These are phyloP conservation scores for Lepidurus apus DNA, from an alignment of 1,140 invertebrate genomes.

Conservation along the genomic window DNA sequence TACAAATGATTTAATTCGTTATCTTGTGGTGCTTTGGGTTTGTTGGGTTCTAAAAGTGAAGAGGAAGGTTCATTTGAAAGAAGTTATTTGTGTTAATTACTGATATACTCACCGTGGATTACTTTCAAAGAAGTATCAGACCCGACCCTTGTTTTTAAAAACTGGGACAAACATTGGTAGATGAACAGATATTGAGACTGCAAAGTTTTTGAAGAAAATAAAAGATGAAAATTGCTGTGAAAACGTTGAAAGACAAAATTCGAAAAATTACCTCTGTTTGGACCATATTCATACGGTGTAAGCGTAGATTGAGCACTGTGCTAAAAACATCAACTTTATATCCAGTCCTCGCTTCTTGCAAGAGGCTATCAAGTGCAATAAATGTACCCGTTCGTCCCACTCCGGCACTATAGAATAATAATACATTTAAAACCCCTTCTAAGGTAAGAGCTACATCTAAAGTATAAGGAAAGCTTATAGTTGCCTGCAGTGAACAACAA, in stretches of 20 bases:
- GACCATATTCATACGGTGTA: constrained; percentile 46
- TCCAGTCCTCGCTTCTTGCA: constrained; percentile 52
- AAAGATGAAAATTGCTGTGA: neutral
- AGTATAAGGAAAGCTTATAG: constrained; percentile 2
- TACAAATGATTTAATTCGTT: too few relatives aligned
- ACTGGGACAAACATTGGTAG: constrained; percentile 42
- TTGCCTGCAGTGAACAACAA: constrained; percentile 28
- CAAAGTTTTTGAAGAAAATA: constrained; percentile 34
- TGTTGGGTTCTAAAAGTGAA: too few relatives aligned
- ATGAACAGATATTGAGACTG: constrained; percentile 54
- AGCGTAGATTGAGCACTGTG: constrained; percentile 44
- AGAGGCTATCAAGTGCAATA: constrained; percentile 87
- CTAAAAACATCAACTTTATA: constrained; percentile 44
- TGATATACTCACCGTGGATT: too few relatives aligned
- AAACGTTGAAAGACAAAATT: neutral
- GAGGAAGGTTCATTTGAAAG: too few relatives aligned
- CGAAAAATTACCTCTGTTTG: constrained; percentile 52
- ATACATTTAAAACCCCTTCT: neutral
- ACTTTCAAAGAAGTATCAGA: neutral
- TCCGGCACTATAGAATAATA: constrained; percentile 52
- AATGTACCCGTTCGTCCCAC: constrained; percentile 50
- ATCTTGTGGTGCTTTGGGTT: too few relatives aligned
- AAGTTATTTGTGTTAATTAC: too few relatives aligned
- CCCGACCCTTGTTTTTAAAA: constrained; percentile 1
- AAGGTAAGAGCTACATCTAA: neutral